Conservation (phyloP, 1,140 invertebrate species). For the Drosophila grimshawi region DNA sequence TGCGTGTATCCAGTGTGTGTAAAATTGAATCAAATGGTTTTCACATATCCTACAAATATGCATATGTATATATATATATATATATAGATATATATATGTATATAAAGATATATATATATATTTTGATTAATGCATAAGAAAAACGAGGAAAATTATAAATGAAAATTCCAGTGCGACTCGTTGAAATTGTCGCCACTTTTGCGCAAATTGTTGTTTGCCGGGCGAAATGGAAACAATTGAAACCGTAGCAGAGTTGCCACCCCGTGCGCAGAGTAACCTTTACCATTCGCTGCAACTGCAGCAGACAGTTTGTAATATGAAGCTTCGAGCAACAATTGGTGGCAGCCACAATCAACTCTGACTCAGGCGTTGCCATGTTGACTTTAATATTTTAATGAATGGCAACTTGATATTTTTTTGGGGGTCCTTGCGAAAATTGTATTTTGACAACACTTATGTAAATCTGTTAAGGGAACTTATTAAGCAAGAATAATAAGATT, state of each 20-base stretch:
- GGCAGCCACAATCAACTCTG: neutral
- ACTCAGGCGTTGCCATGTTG: neutral
- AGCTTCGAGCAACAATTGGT: neutral
- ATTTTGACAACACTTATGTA: too few species aligned
- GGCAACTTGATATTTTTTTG: neutral
- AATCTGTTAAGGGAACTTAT: too few species aligned
- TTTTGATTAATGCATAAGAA: slow-evolving; percentile 38
- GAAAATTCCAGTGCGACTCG: slow-evolving; percentile 65
- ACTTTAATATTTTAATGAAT: neutral
- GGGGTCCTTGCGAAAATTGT: too few species aligned
- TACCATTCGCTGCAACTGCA: slow-evolving; percentile 58
- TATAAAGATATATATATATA: slow-evolving; percentile 15
- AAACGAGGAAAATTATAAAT: slow-evolving; percentile 68
- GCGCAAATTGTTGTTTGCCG: slow-evolving; percentile 68
- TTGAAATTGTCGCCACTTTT: slow-evolving; percentile 70
- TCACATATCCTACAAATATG: slow-evolving; percentile 26
- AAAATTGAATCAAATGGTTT: slow-evolving; percentile 78
- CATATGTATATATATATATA: slow-evolving; percentile 10
- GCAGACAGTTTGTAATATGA: slow-evolving; percentile 53
- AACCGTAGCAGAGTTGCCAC: slow-evolving; percentile 29
- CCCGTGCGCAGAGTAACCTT: neutral
- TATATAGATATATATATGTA: slow-evolving; percentile 11
- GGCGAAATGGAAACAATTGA: slow-evolving; percentile 73
- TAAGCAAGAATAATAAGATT: too few species aligned
- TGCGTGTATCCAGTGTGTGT: slow-evolving; percentile 34